phyloP scores from a whole-genome alignment of 2,113 vertebrate genomes.

The Plotosus lineatus region DNA sequence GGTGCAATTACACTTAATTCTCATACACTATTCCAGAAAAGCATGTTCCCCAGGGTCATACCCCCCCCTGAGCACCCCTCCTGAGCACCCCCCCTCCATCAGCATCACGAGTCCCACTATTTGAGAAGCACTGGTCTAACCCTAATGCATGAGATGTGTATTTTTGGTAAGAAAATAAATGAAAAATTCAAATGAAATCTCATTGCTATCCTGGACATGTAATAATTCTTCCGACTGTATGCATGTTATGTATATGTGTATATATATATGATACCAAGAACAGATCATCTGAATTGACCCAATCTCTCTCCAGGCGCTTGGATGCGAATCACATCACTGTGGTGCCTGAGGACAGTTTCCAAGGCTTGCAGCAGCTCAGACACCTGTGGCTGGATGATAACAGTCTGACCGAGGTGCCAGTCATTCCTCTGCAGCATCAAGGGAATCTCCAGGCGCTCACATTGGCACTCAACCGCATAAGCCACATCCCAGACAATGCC shows the following conservation, averaged over 20 bases:
- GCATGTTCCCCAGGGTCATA: too few species aligned
- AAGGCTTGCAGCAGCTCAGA: constrained; percentile 88
- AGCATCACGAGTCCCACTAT: too few species aligned
- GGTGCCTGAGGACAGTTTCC: constrained; percentile 91
- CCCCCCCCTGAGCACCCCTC: too few species aligned
- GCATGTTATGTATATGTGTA: not conserved
- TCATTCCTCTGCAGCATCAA: constrained; percentile 84
- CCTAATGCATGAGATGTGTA: too few species aligned
- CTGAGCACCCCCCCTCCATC: too few species aligned
- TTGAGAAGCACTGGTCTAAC: too few species aligned
- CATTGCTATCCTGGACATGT: not conserved
- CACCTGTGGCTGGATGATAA: constrained; percentile 98
- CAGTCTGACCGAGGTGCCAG: constrained; percentile 85
- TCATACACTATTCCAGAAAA: too few species aligned
- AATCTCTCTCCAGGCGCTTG: constrained; percentile 75
- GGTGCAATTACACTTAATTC: too few species aligned
- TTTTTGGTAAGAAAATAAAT: too few species aligned
- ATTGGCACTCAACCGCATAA: constrained; percentile 91
- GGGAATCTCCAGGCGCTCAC: constrained; percentile 91
- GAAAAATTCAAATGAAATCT: too few species aligned
- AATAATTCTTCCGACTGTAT: not conserved
- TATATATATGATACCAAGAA: not conserved
- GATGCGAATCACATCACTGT: constrained; percentile 94
- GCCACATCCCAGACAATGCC: constrained; percentile 86
- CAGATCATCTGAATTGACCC: not conserved